These are phyloP conservation scores for Tineola bisselliella DNA, from an alignment of 2,888 invertebrate species.

Conservation along the genomic window DNA sequence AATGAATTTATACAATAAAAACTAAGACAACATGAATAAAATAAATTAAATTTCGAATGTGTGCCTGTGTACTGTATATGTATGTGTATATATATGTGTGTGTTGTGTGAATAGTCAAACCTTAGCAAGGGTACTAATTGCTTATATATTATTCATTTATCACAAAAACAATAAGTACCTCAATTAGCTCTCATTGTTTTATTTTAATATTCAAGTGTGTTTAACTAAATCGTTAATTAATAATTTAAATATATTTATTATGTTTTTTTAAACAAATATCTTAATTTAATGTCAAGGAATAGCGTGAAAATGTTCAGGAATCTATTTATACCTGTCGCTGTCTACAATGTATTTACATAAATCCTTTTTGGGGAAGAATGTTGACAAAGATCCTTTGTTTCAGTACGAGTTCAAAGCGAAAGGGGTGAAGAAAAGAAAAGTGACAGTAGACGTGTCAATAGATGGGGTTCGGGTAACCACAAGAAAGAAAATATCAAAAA, in stretches of 20 bases:
- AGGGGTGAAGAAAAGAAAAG: constrained; percentile 97
- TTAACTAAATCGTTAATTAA: too few species aligned
- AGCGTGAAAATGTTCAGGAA: too few species aligned
- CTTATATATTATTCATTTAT: background rate
- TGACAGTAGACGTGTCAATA: constrained; percentile 92
- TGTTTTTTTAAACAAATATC: too few species aligned
- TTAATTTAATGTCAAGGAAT: too few species aligned
- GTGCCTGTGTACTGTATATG: too few species aligned
- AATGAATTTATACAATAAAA: too few species aligned
- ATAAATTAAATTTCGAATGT: too few species aligned
- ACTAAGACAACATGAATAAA: too few species aligned
- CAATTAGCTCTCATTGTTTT: background rate
- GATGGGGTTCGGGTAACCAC: constrained; percentile 93
- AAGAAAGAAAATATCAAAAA: constrained; percentile 71
- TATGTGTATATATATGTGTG: too few species aligned
- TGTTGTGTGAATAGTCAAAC: background rate
- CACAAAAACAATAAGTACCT: background rate
- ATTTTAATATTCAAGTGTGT: background rate
- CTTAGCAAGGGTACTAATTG: background rate
- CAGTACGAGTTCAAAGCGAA: constrained; percentile 99
- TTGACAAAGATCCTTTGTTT: constrained; percentile 33
- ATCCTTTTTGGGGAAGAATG: background rate
- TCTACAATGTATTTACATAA: background rate
- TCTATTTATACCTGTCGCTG: background rate
- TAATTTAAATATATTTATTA: too few species aligned